Evolutionary conservation across 1,140 invertebrate species (phyloP).

Genomic region (Latrodectus geometricus): DNA sequence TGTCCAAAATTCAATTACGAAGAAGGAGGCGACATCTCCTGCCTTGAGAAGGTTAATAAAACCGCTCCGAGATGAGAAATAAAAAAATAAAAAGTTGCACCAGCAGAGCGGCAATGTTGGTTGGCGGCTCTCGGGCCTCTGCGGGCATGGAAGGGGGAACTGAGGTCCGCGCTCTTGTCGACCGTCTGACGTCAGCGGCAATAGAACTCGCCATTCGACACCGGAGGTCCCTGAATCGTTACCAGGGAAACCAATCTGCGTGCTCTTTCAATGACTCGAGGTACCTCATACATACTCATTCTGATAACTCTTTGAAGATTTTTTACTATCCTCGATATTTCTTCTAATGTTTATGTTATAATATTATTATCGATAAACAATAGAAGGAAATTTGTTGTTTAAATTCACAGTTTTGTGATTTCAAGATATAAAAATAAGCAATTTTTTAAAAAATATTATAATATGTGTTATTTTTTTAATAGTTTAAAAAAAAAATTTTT

Average conservation of each 20-base stretch:
- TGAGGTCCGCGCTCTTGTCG: not conserved
- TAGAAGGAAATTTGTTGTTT: too few species aligned
- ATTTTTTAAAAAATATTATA: too few species aligned
- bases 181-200: constrained; percentile 34
- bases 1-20: constrained; percentile 31
- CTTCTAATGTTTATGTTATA: too few species aligned
- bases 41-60: constrained; percentile 40
- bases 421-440: too few species aligned
- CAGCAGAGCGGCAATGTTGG: not conserved
- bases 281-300: not conserved
- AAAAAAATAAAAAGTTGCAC: not conserved
- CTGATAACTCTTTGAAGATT: too few species aligned
- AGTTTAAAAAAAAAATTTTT: too few species aligned
- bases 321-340: too few species aligned
- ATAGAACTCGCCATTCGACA: constrained; percentile 36
- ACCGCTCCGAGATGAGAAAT: not conserved
- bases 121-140: constrained; percentile 18
- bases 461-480: too few species aligned
- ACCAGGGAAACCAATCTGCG: constrained; percentile 54
- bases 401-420: too few species aligned
- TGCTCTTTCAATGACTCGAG: not conserved
- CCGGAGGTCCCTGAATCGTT: constrained; percentile 2
- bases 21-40: constrained; percentile 34
- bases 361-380: too few species aligned
- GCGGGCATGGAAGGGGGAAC: not conserved